Evolutionary conservation across 53 echinoderm and acorn worm genomes (phyloP).

Genomic region (Mesocentrotus franciscanus): DNA sequence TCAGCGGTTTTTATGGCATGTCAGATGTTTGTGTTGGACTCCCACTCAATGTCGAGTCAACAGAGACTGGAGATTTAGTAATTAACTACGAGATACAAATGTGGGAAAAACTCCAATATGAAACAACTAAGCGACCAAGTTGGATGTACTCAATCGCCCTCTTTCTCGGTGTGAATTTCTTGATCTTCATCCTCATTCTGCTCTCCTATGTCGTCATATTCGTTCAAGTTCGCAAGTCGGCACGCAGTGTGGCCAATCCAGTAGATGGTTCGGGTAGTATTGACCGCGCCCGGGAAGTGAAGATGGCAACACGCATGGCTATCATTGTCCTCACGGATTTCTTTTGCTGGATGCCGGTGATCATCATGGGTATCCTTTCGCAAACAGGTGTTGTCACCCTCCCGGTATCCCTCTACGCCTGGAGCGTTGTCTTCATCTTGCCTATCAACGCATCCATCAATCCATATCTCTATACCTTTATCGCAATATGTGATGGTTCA

Average conservation of each 20-base stretch:
- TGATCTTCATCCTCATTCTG: slow-evolving; percentile 72
- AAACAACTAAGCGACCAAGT: slow-evolving; percentile 53
- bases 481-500: slow-evolving; percentile 9
- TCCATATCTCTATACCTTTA: slow-evolving; percentile 75
- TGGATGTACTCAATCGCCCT: slow-evolving; percentile 77
- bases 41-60: slow-evolving; percentile 62
- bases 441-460: slow-evolving; percentile 84
- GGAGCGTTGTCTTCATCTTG: slow-evolving; percentile 76
- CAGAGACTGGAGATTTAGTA: slow-evolving; percentile 43
- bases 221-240: slow-evolving; percentile 61
- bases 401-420: slow-evolving; percentile 76
- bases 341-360: slow-evolving; percentile 82
- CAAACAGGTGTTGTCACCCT: slow-evolving; percentile 70
- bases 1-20: slow-evolving; percentile 70
- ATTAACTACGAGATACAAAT: slow-evolving; percentile 4
- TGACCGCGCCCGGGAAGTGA: slow-evolving; percentile 65
- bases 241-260: slow-evolving; percentile 53
- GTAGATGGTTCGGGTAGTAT: neutral
- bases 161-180: slow-evolving; percentile 74
- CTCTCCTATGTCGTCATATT: slow-evolving; percentile 75
- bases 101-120: slow-evolving; percentile 36
- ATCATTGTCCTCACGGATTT: slow-evolving; percentile 79
- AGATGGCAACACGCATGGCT: slow-evolving; percentile 75
- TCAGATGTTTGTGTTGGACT: slow-evolving; percentile 76
- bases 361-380: slow-evolving; percentile 78